Evolutionary conservation across 2,797 vertebrate genomes (phyloP), one percentile per base, ranked within the genome.

Genomic region (Dendrocincla tyrannina): DNA sequence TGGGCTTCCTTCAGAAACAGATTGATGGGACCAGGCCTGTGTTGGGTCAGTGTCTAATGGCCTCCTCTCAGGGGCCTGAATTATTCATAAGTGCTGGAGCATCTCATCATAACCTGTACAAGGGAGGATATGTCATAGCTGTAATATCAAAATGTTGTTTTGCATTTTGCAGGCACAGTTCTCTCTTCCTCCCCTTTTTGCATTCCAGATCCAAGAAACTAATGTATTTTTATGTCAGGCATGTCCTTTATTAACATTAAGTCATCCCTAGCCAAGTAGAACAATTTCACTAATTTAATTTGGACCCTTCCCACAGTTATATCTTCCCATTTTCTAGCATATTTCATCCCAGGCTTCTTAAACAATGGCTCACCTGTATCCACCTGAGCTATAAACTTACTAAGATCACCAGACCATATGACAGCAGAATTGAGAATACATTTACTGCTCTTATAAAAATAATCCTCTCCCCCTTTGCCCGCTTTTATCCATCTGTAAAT

Each of bases 41-140:
- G 85, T 80, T 94, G 96, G 97, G 97, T 97, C 96, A 93, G 91
- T 89, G 90, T 96, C 23, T 89, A 97, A 97, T 91, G 85, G 96
- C 86, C 91, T 96, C 44, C 64, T 96, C 94, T 92, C 42, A 44
- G 86, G 35, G 44, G 56, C 47, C 79, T 98, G 97, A 97, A 98
- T 98, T 98, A 98, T 98, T 98, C 97, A 98, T 97, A 30, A 95
- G 80, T 15, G 64, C 91, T 91, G 60, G 68, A 94, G 89, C 76
- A 3, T 84, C 96, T 98, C 96, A 59, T 91, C 39, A 28, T 55
- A 94, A 33, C 47, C 13, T 17, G 32, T 56, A 85, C 68, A 59
- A 63, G 44, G 52, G 74, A 88, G 63, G 59, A 56, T 89, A 58
- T 47, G 44, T 32, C 62, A 72, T 16, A 93, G 95, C 79, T 95